Conservation (phyloP, 2,797 vertebrate genomes). For the Sebastes ruberrimus region DNA sequence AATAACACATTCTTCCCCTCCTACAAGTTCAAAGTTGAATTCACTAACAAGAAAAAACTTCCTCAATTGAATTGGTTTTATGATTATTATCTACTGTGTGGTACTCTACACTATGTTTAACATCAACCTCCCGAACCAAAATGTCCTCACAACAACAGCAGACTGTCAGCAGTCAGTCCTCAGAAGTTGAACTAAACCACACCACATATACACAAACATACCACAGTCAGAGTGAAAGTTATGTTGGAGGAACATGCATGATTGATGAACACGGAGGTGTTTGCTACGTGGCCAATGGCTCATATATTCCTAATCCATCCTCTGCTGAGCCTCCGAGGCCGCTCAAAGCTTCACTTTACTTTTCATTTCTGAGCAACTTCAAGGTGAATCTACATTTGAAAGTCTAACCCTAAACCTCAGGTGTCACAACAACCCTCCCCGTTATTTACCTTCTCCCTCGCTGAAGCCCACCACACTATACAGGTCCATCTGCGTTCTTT, state of each 20-base stretch:
- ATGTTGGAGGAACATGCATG: background rate
- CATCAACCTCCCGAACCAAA: background rate
- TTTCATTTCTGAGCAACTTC: conserved; percentile 45
- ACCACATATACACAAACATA: background rate
- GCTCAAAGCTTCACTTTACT: conserved; percentile 24
- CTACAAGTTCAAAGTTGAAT: background rate
- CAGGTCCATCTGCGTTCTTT: background rate
- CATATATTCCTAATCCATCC: conserved; percentile 7
- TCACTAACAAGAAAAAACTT: background rate
- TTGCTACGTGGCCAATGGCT: background rate
- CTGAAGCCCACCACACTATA: background rate
- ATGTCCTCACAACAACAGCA: background rate
- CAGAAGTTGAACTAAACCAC: background rate
- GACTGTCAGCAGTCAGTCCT: background rate
- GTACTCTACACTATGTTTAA: background rate
- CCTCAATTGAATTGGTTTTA: background rate
- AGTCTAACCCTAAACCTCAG: conserved; percentile 29
- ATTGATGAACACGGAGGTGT: background rate
- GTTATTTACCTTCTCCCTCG: background rate
- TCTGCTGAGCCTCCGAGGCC: conserved; percentile 5
- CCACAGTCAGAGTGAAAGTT: background rate
- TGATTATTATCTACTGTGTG: background rate
- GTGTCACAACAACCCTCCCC: conserved; percentile 12
- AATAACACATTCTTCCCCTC: background rate
- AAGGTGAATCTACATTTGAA: conserved; percentile 38